These are phyloP conservation scores for Enteromius radiatus DNA, from an alignment of 2,797 vertebrate genomes.

Conservation along the genomic window DNA sequence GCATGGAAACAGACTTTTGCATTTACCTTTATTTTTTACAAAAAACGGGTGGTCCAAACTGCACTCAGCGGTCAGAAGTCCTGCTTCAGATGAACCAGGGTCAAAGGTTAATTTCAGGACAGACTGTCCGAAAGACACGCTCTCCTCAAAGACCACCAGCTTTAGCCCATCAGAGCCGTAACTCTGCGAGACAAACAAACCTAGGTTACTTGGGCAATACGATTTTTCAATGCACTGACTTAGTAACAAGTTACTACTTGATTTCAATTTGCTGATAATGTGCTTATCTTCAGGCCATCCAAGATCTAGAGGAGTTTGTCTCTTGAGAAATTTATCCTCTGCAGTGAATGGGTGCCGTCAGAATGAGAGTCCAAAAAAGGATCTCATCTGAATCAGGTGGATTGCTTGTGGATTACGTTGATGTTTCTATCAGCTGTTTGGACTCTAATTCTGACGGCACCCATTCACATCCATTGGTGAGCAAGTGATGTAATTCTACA, in stretches of 20 bases:
- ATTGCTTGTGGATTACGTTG: background rate
- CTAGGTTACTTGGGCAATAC: background rate
- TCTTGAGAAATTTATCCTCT: background rate
- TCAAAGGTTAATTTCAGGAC: conserved; percentile 97
- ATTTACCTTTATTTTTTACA: conserved; percentile 95
- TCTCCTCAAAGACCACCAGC: conserved; percentile 93
- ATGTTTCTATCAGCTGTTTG: background rate
- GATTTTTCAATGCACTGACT: background rate
- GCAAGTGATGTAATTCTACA: background rate
- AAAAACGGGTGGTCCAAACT: conserved; percentile 96
- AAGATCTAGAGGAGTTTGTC: background rate
- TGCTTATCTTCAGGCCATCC: background rate
- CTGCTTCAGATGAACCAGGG: conserved; percentile 89
- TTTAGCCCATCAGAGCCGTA: conserved; percentile 93
- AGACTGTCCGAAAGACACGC: conserved; percentile 91
- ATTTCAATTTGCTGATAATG: background rate
- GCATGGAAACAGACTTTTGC: background rate
- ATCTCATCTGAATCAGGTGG: background rate
- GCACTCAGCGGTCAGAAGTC: conserved; percentile 92
- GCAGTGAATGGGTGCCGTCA: background rate
- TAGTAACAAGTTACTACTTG: background rate
- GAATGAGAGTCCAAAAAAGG: background rate
- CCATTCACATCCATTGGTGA: background rate
- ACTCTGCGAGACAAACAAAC: conserved; percentile 76
- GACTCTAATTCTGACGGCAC: background rate